Evolutionary conservation across 2,888 invertebrate species (phyloP).

Genomic region (Agrotis puta): DNA sequence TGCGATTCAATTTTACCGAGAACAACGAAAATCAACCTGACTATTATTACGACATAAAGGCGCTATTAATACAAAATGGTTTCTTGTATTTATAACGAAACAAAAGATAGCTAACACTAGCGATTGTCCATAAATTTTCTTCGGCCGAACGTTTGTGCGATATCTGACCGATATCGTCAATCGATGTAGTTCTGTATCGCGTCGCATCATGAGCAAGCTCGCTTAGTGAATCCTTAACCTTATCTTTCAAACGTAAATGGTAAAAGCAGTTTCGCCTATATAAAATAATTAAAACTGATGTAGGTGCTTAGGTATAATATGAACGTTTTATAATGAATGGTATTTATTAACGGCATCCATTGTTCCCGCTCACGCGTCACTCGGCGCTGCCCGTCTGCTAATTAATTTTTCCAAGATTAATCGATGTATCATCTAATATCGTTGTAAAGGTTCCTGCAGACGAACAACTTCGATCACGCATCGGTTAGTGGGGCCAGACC

Average conservation of each 20-base stretch:
- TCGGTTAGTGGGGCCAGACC: not conserved
- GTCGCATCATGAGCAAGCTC: too few species aligned
- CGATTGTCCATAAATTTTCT: too few species aligned
- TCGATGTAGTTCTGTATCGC: too few species aligned
- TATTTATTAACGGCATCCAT: conserved; percentile 55
- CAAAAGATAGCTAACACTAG: too few species aligned
- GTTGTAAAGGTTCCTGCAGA: conserved; percentile 42
- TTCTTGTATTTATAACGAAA: too few species aligned
- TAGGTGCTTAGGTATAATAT: conserved; percentile 18
- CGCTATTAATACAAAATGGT: too few species aligned
- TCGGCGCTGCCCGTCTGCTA: conserved; percentile 53
- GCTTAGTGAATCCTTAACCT: not conserved
- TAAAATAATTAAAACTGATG: conserved; percentile 23
- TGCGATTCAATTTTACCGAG: too few species aligned
- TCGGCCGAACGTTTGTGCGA: too few species aligned
- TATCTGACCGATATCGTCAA: too few species aligned
- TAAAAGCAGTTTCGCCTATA: not conserved
- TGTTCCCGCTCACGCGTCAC: conserved; percentile 60
- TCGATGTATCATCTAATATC: conserved; percentile 61
- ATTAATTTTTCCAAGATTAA: conserved; percentile 70
- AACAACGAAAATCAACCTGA: too few species aligned
- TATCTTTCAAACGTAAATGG: not conserved
- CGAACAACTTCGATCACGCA: not conserved
- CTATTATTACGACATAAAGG: too few species aligned
- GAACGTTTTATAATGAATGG: conserved; percentile 53